Evolutionary conservation across 2,797 vertebrate genomes (phyloP), one percentile per base, ranked within the genome.

Genomic region (Pangasius mekongensis): DNA sequence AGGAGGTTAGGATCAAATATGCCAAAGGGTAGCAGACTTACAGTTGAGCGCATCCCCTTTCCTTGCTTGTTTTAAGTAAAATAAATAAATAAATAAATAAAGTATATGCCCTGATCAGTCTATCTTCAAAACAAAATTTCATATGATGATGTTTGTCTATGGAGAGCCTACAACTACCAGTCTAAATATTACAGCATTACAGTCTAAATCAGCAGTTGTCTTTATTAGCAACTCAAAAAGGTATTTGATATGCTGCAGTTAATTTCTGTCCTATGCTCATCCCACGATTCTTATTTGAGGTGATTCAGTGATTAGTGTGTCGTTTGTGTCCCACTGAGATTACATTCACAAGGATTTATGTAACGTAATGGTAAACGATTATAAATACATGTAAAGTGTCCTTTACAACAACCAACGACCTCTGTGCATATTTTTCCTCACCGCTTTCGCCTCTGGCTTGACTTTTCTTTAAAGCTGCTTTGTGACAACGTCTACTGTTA

Each of bases 1-100:
- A 84, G 18, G 62, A 84, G 43, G n/a, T 67, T 52, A 33, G 8
- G 82, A 84, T 84, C 64, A 52, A 47, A 33, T 69, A 47, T 69
- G n/a, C n/a, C 62, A 54, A 67, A 52, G 16, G 10, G 43, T 33
- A 69, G 4, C n/a, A 52, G 16, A 67, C 82, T 49, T 83, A 3
- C 18, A 49, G 18, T 49, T 69, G 18, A 83, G 39, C 4, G 22
- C 24, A 82, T 18, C 39, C 6, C 11, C 39, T 43, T 47, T 47
- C 6, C 43, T 43, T 43, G 39, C 39, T 43, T 43, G 39, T 5
- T 43, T 43, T 43, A 43, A 33, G 33, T 33, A 1, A 33, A 33
- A 33, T 20, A 22, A 6, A 58, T 20, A 22, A 6, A 9, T 49
- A 49, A 2, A 39, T 39, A 39, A 3, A 39, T 39, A 5, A 33